A percentile compares a stretch with the other conserved stretches of the same genome.
Conservation (phyloP, 2,113 vertebrate genomes). For the Prunella fulvescens region DNA sequence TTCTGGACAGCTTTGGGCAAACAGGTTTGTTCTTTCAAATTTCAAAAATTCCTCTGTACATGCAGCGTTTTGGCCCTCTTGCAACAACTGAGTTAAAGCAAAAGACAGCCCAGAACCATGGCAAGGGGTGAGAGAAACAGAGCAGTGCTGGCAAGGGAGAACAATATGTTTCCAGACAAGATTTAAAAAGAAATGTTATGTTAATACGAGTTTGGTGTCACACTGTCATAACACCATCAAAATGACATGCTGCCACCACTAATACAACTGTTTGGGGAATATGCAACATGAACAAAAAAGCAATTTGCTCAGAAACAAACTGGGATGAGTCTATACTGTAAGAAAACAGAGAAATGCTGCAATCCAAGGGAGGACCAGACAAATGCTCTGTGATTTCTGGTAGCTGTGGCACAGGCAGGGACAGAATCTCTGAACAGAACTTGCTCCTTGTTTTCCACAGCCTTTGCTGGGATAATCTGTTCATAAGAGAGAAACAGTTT, state of each 20-base stretch:
- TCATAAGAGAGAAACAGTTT: slow-evolving; percentile 6
- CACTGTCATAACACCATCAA: slow-evolving; percentile 62
- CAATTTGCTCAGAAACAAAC: slow-evolving; percentile 24
- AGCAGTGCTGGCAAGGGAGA: slow-evolving; percentile 12
- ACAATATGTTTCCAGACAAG: slow-evolving; percentile 61
- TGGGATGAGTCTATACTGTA: neutral
- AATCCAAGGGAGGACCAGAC: neutral
- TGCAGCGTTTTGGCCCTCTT: fast-evolving
- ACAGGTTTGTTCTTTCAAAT: fast-evolving
- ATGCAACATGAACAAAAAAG: slow-evolving; percentile 4
- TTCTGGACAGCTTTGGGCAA: neutral
- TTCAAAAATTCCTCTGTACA: neutral
- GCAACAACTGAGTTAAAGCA: neutral
- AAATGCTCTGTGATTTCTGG: neutral
- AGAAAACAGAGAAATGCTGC: slow-evolving; percentile 12
- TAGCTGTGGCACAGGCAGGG: neutral
- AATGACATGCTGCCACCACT: slow-evolving; percentile 59
- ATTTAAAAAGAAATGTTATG: slow-evolving; percentile 40
- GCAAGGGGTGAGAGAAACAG: slow-evolving; percentile 31
- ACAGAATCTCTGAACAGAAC: neutral
- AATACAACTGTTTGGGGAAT: slow-evolving; percentile 37
- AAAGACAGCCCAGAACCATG: neutral
- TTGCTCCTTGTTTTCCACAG: neutral
- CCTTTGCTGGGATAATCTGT: neutral
- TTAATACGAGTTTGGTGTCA: slow-evolving; percentile 56